phyloP scores from a whole-genome alignment of 2,113 vertebrate genomes.

The Pygoscelis antarcticus region DNA sequence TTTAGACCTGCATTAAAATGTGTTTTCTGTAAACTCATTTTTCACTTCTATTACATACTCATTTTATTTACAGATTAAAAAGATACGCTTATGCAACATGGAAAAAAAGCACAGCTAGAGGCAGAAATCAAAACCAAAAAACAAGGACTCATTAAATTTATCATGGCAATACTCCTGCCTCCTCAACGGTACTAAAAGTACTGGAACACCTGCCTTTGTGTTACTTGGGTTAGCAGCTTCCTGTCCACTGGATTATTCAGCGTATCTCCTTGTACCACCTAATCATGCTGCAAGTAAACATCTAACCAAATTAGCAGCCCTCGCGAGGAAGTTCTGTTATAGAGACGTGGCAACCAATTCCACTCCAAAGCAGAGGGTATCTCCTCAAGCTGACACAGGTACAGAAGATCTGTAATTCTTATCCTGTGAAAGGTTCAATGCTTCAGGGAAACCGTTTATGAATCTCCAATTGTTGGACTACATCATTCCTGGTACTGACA shows the following conservation, averaged over 20 bases:
- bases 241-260: neutral
- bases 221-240: neutral
- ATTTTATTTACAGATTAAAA: slow-evolving; percentile 43
- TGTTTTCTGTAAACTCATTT: slow-evolving; percentile 45
- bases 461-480: neutral
- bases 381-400: neutral
- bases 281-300: neutral
- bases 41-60: slow-evolving; percentile 7
- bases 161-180: neutral
- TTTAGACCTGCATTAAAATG: neutral
- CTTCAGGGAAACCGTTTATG: neutral
- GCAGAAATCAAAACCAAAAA: neutral
- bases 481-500: neutral
- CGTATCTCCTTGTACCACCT: neutral
- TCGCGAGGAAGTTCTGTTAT: neutral
- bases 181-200: neutral
- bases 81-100: neutral
- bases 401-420: neutral
- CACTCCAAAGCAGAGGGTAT: neutral
- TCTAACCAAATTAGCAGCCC: neutral
- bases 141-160: neutral
- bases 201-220: neutral
- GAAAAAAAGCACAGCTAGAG: neutral
- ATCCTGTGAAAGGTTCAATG: neutral
- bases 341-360: neutral